phyloP scores from a whole-genome alignment of 2,797 vertebrate species.

The Silurus lanzhouensis region DNA sequence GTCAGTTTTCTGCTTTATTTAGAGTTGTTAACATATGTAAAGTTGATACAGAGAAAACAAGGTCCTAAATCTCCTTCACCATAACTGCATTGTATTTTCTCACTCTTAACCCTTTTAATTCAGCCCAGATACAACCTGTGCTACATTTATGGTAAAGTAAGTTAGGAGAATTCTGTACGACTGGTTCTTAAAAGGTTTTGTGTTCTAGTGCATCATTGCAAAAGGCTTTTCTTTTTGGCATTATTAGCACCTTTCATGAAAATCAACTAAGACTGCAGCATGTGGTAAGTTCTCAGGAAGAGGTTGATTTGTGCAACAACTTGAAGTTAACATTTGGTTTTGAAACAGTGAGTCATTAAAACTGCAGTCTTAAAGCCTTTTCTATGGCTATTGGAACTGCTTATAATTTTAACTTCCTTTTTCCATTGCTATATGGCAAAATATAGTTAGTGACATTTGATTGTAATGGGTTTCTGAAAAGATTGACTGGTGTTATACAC shows the following conservation, averaged over 20 bases:
- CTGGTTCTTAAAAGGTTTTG: neutral
- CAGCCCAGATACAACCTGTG: neutral
- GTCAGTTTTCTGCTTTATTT: neutral
- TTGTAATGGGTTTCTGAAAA: neutral
- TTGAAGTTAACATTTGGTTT: neutral
- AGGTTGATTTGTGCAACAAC: conserved; percentile 1
- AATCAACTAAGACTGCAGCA: neutral
- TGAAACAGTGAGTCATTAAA: neutral
- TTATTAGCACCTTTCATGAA: conserved; percentile 10
- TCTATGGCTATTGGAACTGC: neutral
- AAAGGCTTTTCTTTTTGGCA: neutral
- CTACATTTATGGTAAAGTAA: neutral
- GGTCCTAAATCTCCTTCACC: neutral
- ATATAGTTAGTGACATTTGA: too few species aligned
- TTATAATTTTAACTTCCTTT: too few species aligned
- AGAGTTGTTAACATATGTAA: neutral
- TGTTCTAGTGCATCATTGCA: neutral
- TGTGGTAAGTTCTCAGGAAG: conserved; percentile 11
- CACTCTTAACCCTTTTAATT: neutral
- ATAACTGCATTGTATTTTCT: neutral
- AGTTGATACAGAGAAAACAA: neutral
- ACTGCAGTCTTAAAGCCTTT: neutral
- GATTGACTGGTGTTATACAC: neutral
- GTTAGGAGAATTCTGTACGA: neutral
- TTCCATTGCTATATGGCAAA: neutral